Percentiles rank a stretch among this genome's conserved stretches.
Conservation (phyloP, 2,113 vertebrate species). For the Rhinoptilus africanus region DNA sequence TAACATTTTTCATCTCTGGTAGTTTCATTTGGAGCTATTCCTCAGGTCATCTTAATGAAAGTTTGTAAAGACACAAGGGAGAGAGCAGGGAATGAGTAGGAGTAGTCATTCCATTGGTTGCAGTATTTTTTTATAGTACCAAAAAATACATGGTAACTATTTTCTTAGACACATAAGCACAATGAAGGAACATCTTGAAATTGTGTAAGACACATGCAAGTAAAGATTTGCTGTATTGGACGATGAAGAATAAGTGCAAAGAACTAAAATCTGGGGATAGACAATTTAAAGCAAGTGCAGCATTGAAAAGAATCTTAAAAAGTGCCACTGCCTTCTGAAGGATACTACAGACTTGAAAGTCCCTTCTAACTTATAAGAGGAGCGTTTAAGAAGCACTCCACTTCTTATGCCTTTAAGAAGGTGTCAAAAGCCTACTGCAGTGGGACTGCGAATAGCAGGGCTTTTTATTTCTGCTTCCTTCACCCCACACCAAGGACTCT, state of each 20-base stretch:
- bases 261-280: neutral
- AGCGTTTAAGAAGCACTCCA: neutral
- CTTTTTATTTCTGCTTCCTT: constrained; percentile 1
- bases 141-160: neutral
- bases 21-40: neutral
- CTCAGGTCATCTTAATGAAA: neutral
- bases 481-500: neutral
- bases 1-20: neutral
- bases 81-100: neutral
- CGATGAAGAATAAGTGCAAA: neutral
- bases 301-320: neutral
- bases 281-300: neutral
- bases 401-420: neutral
- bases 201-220: neutral
- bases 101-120: neutral
- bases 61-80: neutral
- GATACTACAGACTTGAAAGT: neutral
- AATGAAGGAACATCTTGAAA: neutral
- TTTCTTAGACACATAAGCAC: neutral
- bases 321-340: neutral
- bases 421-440: neutral
- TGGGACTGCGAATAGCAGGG: neutral
- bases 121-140: neutral
- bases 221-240: neutral
- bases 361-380: neutral